Conservation (phyloP, 2,888 invertebrate genomes). For the Baccha elongata region DNA sequence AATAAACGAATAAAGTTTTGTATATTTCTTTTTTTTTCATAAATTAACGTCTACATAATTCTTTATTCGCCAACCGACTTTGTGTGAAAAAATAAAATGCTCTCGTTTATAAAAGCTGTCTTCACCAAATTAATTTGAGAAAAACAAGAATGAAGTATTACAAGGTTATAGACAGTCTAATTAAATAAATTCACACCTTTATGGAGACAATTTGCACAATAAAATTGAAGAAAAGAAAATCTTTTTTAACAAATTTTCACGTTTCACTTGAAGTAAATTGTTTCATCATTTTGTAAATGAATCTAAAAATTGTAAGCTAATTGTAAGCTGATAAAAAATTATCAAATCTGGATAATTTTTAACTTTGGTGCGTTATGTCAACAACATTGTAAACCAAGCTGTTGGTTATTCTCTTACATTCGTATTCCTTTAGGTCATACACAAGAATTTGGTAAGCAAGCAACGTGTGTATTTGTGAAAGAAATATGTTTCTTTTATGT, state of each 20-base stretch:
- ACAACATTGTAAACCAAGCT: too few relatives aligned
- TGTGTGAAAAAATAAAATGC: too few relatives aligned
- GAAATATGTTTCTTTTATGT: too few relatives aligned
- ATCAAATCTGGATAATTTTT: too few relatives aligned
- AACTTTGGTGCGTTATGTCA: too few relatives aligned
- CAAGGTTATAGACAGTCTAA: conserved; percentile 28
- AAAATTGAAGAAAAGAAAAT: background rate
- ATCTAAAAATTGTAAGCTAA: too few relatives aligned
- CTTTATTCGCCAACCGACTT: background rate
- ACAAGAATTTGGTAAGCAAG: too few relatives aligned
- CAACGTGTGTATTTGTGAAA: too few relatives aligned
- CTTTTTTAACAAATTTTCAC: background rate
- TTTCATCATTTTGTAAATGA: too few relatives aligned
- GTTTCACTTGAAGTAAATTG: background rate
- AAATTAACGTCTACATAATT: background rate
- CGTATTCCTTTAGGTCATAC: too few relatives aligned
- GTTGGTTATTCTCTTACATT: too few relatives aligned
- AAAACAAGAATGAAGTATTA: background rate
- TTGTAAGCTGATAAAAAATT: too few relatives aligned
- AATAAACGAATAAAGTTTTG: conserved; percentile 30
- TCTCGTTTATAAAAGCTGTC: conserved; percentile 3
- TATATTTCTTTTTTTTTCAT: background rate
- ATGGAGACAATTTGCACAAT: conserved; percentile 2
- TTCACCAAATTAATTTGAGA: conserved; percentile 22
- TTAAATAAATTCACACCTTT: conserved; percentile 34